Evolutionary conservation across 2,113 vertebrate genomes (phyloP), one percentile per base, ranked within the genome.

Genomic region (Oxygymnocypris stewartii): DNA sequence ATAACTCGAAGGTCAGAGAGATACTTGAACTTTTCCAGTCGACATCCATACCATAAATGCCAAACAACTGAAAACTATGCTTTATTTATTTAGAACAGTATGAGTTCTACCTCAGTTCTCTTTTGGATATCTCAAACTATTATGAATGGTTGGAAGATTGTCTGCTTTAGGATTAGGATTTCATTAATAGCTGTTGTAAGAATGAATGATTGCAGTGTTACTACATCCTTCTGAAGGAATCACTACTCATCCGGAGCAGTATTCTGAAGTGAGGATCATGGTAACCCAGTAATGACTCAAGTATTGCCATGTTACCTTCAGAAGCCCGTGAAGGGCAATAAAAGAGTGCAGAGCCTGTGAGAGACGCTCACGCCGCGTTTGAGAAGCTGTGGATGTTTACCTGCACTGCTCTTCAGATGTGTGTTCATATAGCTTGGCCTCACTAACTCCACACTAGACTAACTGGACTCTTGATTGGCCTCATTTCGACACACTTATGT

Each of bases 401-500:
- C 25, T 14, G 65, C 65, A 31, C 49, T 51, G 49, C 49, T 51
- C 47, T 57, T 57, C 18, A 57, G 51, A 54, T 5, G 51, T 54
- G 51, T 54, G 51, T 18, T 54, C 16, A 2, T 54, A 54, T 40
- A 49, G 51, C 37, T 79, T 57, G 28, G 47, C 44, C 1, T 12
- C 51, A 28, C 5, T 20, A 54, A 31, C 77, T 20, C 13, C 25
- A 54, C 16, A 37, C 51, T 59, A 35, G 6, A 54, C 13, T 51
- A 25, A 78, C 49, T 31, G 6, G n/a, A 78, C 2, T 78, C 37
- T 9, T 37, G 78, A 65, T 81, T 40, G 63, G 37, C 37, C 23
- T 81, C 59, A 28, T 79, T 79, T 79, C 20, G 16, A 54, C 16
- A 54, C 51, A 42, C 35, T 31, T 78, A 18, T 74, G 37, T 69